Base-by-base conservation (phyloP, 2,888 invertebrate genomes). In the Phalera bucephala region DNA sequence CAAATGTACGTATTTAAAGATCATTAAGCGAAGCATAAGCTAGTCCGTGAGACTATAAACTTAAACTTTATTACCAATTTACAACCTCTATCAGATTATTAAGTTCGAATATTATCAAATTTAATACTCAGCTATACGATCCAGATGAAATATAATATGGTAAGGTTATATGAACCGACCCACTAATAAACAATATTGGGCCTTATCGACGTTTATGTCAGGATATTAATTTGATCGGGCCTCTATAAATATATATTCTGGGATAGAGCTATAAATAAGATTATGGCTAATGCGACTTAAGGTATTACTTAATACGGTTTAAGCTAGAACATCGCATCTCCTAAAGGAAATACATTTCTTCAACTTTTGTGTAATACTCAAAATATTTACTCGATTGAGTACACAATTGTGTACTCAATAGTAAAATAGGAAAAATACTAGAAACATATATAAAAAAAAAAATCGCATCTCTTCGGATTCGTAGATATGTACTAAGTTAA, bases 171-270 rank as follows among this genome's bases (percentile, higher is more conserved):
- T 69, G 66, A 74, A 73, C 72, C 67, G 57, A 65, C 41, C 55
- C 38, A 45, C 58, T 66, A 69, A 75, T 76, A 80, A 77, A 79
- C 75, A 74, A 74, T 73, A 75, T 71, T 52, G 64, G 62, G 51
- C 59, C 53, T 57, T 60, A 70, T 70, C 59, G 62, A 64, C 59
- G 67, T 54, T 62, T 65, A 61, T 72, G 68, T 59, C 58, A 64
- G 63, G 67, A 70, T 76, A 77, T 75, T 76, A 73, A 72, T 73
- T 74, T 66, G 68, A 64, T 51, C 55, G 47, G 44, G 42, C 49
- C 34, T 52, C 37, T 47, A 35, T 45, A 43, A 44, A 45, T 44
- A 35, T 39, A 59, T 45, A 22, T n/a, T n/a, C n/a, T n/a, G n/a
- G n/a, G n/a, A n/a, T n/a, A n/a, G n/a, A n/a, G n/a, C n/a, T n/a